Base-by-base conservation (phyloP, 2,113 vertebrate species). In the Ancistrus triradiatus region DNA sequence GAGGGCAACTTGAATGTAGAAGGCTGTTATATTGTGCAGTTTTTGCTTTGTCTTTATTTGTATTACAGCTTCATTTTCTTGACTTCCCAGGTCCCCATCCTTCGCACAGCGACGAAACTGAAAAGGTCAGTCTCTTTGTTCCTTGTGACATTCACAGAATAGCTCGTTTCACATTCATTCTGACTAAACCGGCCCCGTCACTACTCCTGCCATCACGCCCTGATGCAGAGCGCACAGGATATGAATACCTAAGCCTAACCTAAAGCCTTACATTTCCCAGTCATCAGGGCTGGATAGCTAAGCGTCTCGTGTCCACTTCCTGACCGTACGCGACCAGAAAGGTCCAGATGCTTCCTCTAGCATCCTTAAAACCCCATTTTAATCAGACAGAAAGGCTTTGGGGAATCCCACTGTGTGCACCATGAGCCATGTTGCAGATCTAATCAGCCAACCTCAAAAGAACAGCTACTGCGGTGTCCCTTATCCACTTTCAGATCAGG, bases 71-170 rank as follows among this genome's bases (percentile, higher is more conserved):
- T 31, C 40, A 7, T 59, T 28, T 7, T 11, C 11, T 13, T 31
- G 6, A n/a, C 10, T 71, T 73, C 13, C 14, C 80, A 89, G 88
- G 81, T 81, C 77, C 86, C 9, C 76, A 84, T 80, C 85, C 84
- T 35, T 80, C 86, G 44, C 77, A 84, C 73, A 74, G 80, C 61
- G 80, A 78, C 65, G 88, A 88, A 59, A 85, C 82, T 74, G 88
- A 89, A 70, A 87, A 87, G 82, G 88, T 88, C 77, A 85, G 68
- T 77, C 28, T n/a, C 4, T 48, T 65, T 13, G 13, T 8, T 28
- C 1, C 8, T 33, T 46, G 1, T 11, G 14, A 15, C 38, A 31
- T 31, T 31, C 7, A 31, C 7, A 31, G 7, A 31, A 31, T 7
- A 31, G 27, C 27, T 31, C 27, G 7, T 31, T 31, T 31, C 27